Conservation (phyloP, 2,888 invertebrate genomes). For the Rhamnusium bicolor region DNA sequence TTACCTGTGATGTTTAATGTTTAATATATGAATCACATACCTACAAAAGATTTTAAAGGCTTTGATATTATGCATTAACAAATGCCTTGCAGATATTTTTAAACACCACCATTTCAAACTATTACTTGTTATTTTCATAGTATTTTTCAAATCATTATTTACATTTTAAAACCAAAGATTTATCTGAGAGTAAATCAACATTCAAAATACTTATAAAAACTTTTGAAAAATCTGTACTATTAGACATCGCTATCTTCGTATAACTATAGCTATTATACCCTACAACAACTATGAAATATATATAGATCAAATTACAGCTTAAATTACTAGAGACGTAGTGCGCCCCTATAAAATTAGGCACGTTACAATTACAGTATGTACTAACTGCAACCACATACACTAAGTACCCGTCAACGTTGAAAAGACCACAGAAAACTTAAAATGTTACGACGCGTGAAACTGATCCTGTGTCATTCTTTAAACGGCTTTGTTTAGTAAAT, state of each 20-base stretch:
- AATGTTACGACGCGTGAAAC: slow-evolving; percentile 25
- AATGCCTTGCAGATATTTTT: too few relatives aligned
- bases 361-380: slow-evolving; percentile 11
- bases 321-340: slow-evolving; percentile 35
- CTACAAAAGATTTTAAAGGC: too few relatives aligned
- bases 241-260: slow-evolving; percentile 26
- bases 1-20: too few relatives aligned
- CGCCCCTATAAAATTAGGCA: slow-evolving; percentile 12
- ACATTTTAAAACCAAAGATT: too few relatives aligned
- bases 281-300: slow-evolving; percentile 34
- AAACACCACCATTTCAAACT: too few relatives aligned
- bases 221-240: slow-evolving; percentile 27
- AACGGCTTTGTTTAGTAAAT: slow-evolving; percentile 26
- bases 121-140: too few relatives aligned
- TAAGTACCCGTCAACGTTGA: slow-evolving; percentile 11
- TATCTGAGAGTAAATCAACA: neutral
- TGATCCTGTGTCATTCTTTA: slow-evolving; percentile 32
- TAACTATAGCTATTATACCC: slow-evolving; percentile 32
- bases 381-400: neutral
- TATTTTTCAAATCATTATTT: too few relatives aligned
- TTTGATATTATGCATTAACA: too few relatives aligned
- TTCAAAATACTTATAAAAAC: neutral
- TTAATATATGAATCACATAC: too few relatives aligned
- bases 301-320: slow-evolving; percentile 39
- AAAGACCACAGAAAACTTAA: slow-evolving; percentile 30